Base-by-base conservation (phyloP, 2,888 invertebrate species). In the Chorisops tibialis region DNA sequence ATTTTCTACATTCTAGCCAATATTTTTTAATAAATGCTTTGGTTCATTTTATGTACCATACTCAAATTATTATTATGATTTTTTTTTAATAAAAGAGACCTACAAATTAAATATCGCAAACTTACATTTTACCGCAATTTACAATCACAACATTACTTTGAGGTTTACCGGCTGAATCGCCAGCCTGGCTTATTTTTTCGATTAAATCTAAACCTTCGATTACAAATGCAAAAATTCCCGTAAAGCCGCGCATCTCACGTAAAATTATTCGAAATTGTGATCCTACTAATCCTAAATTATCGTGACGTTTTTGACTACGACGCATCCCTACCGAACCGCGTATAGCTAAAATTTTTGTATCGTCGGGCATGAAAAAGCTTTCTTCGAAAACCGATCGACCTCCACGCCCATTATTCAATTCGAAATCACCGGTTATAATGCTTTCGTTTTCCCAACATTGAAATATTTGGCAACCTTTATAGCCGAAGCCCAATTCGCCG, bases 391-490 rank as follows among this genome's bases (percentile, higher is more conserved):
- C 87, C 51, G 88, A 86, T 59, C 88, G 82, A 0, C 91, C 91
- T 16, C 91, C 90, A 56, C 89, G 84, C 0, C 91, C 91, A 74
- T 88, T 89, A 76, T 91, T 90, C 68, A 86, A 77, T 75, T 91
- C 90, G 75, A 89, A 89, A 76, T 91, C 91, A 18, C 89, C 89
- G 14, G 88, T 88, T 68, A 90, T 89, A 50, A 91, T 87, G 73
- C 89, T 89, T 74, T 91, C 89, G 67, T 87, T 86, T 70, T 87
- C 87, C 90, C 90, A 90, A 72, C 89, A 89, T 74, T 90, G 89
- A 77, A 90, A 91, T 69, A 91, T 86, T 69, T 85, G 81, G 75
- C 91, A 91, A 41, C 90, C 90, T 70, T 87, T 87, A 77, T 89
- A 91, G 48, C 89, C 88, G 70, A 86, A 83, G 22, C 90, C 89